A percentile compares a stretch with the other conserved stretches of the same genome.
phyloP scores from a whole-genome alignment of 2,797 vertebrate species.

The Uromys caudimaculatus region DNA sequence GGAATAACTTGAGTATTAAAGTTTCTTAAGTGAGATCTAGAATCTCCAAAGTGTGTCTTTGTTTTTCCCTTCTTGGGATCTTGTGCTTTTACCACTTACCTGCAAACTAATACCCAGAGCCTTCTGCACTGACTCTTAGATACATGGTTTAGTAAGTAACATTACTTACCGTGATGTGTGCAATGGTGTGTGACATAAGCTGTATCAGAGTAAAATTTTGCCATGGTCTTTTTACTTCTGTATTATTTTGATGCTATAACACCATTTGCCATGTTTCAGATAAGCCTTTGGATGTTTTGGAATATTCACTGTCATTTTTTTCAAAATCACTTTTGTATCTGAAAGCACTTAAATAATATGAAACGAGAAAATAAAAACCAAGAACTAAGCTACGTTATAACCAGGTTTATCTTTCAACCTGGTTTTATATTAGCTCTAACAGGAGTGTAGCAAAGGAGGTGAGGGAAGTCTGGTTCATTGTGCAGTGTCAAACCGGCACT shows the following conservation, averaged over 20 bases:
- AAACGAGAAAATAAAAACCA: not conserved
- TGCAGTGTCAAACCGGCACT: not conserved
- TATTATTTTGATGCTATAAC: not conserved
- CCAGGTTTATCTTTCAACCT: not conserved
- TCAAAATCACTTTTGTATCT: not conserved
- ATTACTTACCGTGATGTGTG: not conserved
- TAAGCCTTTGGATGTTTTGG: not conserved
- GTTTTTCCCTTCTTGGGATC: not conserved
- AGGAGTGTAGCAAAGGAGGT: not conserved
- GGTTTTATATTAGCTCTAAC: not conserved
- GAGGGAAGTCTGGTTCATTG: not conserved
- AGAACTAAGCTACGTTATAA: not conserved
- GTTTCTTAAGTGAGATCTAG: not conserved
- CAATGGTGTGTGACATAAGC: not conserved
- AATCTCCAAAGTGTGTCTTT: not conserved
- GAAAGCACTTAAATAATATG: not conserved
- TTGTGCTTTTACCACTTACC: not conserved
- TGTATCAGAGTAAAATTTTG: not conserved
- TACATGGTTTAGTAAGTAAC: constrained; percentile 13
- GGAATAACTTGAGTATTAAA: constrained; percentile 24
- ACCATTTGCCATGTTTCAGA: not conserved
- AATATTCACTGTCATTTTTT: not conserved
- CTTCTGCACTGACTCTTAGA: not conserved
- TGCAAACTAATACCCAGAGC: not conserved
- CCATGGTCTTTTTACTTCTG: not conserved